Percentiles rank a stretch among this genome's conserved stretches.
These are phyloP conservation scores for Stenurella melanura DNA, from an alignment of 2,888 invertebrate genomes.

Conservation along the genomic window DNA sequence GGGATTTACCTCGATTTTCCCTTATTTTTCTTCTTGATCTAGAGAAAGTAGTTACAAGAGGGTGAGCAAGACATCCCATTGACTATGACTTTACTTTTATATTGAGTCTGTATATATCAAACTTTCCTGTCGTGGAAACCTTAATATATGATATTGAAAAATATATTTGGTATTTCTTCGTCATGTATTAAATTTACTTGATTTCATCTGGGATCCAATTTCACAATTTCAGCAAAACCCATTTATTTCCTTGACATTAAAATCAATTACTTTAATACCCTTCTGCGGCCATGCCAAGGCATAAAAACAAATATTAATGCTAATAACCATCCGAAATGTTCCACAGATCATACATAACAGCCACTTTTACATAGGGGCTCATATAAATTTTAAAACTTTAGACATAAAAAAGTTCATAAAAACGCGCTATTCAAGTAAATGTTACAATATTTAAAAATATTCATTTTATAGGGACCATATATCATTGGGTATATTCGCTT, in stretches of 20 bases:
- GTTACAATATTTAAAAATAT: constrained; percentile 38
- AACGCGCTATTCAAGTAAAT: constrained; percentile 23
- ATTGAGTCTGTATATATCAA: constrained; percentile 4
- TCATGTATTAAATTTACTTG: constrained; percentile 27
- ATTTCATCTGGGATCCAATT: constrained; percentile 25
- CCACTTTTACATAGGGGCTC: constrained; percentile 22
- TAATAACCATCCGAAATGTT: constrained; percentile 32
- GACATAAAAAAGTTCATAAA: constrained; percentile 38
- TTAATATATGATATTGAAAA: constrained; percentile 23
- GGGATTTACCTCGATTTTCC: constrained; percentile 43
- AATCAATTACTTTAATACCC: constrained; percentile 30
- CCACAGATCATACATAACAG: constrained; percentile 22
- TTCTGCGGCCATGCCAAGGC: constrained; percentile 19
- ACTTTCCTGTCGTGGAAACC: not conserved
- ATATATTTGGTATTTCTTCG: constrained; percentile 18
- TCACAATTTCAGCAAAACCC: constrained; percentile 17
- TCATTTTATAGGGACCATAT: constrained; percentile 31
- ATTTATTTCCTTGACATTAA: constrained; percentile 20
- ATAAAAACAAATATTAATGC: constrained; percentile 36
- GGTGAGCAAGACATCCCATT: constrained; percentile 18
- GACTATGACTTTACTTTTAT: constrained; percentile 17
- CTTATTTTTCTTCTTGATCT: constrained; percentile 39
- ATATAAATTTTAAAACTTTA: constrained; percentile 35
- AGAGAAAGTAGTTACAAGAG: constrained; percentile 30
- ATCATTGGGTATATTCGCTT: constrained; percentile 21